Conservation (phyloP, 1,140 invertebrate genomes). For the Pollicipes pollicipes region DNA sequence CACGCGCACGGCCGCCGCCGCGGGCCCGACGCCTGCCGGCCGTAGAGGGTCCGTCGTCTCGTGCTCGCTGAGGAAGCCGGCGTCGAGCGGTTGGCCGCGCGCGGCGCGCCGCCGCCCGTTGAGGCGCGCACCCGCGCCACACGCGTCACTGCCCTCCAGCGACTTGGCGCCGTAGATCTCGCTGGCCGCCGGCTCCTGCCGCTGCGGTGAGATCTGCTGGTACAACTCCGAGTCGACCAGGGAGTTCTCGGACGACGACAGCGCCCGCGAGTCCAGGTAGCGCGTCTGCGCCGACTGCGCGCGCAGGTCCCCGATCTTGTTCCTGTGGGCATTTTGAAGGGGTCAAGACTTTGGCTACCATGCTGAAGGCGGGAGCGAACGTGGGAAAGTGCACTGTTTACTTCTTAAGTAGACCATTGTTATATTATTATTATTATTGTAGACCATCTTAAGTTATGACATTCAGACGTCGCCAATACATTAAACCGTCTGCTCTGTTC, state of each 20-base stretch:
- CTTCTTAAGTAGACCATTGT: too few relatives aligned
- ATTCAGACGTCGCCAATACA: too few relatives aligned
- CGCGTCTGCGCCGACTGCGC: background rate
- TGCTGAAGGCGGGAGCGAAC: too few relatives aligned
- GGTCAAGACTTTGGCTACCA: too few relatives aligned
- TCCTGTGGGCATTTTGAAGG: background rate
- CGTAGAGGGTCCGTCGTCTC: background rate
- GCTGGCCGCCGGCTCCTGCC: background rate
- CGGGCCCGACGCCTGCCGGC: background rate
- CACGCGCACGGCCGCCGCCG: too few relatives aligned
- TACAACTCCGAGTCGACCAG: conserved; percentile 5
- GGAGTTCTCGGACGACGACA: background rate
- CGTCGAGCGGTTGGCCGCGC: background rate
- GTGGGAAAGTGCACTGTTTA: too few relatives aligned
- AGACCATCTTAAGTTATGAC: too few relatives aligned
- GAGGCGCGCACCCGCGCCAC: too few relatives aligned
- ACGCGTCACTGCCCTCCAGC: background rate
- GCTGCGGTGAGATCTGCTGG: background rate
- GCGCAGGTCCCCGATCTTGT: conserved; percentile 1
- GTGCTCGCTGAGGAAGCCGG: background rate
- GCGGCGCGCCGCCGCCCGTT: background rate
- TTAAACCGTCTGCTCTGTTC: too few relatives aligned
- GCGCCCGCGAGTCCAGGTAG: background rate
- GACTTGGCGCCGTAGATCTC: background rate
- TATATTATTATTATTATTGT: too few relatives aligned